Evolutionary conservation across 2,113 vertebrate species (phyloP).

Genomic region (Cynocephalus volans): DNA sequence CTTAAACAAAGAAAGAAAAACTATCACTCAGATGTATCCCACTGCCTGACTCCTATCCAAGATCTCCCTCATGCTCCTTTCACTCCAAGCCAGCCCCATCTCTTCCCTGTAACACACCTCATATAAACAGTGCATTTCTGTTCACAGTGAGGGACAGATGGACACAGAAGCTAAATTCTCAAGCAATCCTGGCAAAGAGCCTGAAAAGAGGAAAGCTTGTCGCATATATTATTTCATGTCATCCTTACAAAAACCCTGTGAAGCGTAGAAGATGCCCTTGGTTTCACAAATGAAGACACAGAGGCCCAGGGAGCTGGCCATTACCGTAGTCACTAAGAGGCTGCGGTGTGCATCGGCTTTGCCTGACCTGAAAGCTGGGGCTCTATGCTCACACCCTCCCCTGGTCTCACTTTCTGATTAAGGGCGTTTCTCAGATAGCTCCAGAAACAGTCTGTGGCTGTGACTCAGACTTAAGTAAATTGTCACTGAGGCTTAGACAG

Average conservation of each 20-base stretch:
- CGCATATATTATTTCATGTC: neutral
- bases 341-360: neutral
- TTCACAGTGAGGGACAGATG: neutral
- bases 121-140: neutral
- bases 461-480: constrained; percentile 51
- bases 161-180: neutral
- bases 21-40: neutral
- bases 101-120: neutral
- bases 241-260: neutral
- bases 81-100: neutral
- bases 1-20: neutral
- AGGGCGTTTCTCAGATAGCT: constrained; percentile 16
- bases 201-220: neutral
- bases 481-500: neutral
- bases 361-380: neutral
- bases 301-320: neutral
- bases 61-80: neutral
- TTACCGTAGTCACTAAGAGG: accelerated
- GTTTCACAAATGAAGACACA: neutral
- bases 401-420: neutral
- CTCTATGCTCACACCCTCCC: neutral
- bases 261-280: accelerated
- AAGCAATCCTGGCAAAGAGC: neutral
- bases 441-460: neutral
- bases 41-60: neutral